Base-by-base conservation (phyloP, 2,113 vertebrate species). In the Oryzias melastigma region DNA sequence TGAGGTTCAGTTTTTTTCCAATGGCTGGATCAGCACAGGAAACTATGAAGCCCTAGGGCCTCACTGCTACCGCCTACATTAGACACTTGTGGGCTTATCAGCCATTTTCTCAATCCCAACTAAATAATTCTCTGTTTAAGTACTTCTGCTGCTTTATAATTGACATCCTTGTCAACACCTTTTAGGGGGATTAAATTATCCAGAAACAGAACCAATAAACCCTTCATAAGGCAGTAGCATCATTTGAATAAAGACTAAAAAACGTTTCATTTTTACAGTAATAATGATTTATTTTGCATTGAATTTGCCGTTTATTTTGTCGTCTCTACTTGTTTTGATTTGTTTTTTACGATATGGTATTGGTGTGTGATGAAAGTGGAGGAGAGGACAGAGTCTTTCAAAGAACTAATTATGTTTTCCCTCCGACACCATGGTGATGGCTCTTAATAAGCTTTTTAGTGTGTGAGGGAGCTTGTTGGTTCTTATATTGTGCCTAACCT, bases 381-480 rank as follows among this genome's bases (percentile, higher is more conserved):
- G 71, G 69, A 65, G 56, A 63, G 58, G 49, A 64, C 46, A 24
- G 2, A n/a, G 40, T 65, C 62, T 62, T 78, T 64, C 61, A 40
- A 69, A 45, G 43, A 75, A 57, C 71, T 73, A 77, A 79, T 80
- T 58, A 60, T 63, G 20, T 58, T 55, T 77, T 69, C 56, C n/a
- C 49, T 60, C 40, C 29, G 58, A 60, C 54, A 53, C 52, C 25
- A 56, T 27, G 57, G 14, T 73, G 68, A 75, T 80, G 77, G 65
- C 59, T 79, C 49, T 24, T 72, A 78, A 79, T 75, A 73, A 73
- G 52, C 27, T 54, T 17, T 62, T 46, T 5, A 75, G 19, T 62
- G 27, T 59, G 53, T 46, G 24, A 47, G 60, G 22, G 14, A 68
- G 65, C 42, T 69, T 54, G 42, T 64, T 65, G 59, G 3, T 27